Evolutionary conservation across 2,113 vertebrate genomes (phyloP).

Genomic region (Okapia johnstoni): DNA sequence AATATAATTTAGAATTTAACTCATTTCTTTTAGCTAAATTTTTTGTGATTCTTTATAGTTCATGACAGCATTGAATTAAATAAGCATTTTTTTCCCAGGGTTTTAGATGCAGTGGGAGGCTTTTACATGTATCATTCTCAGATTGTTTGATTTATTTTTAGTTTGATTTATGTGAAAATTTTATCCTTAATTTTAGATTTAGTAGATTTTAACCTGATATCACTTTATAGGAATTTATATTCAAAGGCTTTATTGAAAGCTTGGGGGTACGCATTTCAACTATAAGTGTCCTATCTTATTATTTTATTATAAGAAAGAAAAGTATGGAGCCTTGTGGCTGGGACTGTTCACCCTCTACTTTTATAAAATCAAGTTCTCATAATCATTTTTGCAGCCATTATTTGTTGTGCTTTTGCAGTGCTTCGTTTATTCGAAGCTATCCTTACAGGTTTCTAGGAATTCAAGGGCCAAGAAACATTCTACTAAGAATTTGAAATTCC

Average conservation of each 20-base stretch:
- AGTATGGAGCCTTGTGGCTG: slow-evolving; percentile 11
- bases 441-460: slow-evolving; percentile 87
- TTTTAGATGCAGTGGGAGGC: neutral
- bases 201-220: neutral
- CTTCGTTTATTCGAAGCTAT: slow-evolving; percentile 71
- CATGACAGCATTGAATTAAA: neutral
- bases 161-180: neutral
- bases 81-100: neutral
- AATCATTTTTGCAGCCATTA: slow-evolving; percentile 66
- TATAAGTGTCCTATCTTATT: neutral
- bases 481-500: slow-evolving; percentile 81
- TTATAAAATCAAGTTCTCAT: slow-evolving; percentile 69
- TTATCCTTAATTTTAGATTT: slow-evolving; percentile 30
- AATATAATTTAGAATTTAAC: neutral
- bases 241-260: neutral
- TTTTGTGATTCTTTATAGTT: neutral
- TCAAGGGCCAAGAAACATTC: slow-evolving; percentile 78
- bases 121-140: neutral
- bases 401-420: slow-evolving; percentile 70
- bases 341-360: slow-evolving; percentile 41
- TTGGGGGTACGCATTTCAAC: neutral
- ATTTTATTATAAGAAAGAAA: slow-evolving; percentile 2
- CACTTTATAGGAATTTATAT: neutral
- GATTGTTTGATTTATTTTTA: neutral
- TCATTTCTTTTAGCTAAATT: slow-evolving; percentile 5